Evolutionary conservation across 2,888 invertebrate species (phyloP), one percentile per base, ranked within the genome.

Genomic region (Hemistola chrysoprasaria): DNA sequence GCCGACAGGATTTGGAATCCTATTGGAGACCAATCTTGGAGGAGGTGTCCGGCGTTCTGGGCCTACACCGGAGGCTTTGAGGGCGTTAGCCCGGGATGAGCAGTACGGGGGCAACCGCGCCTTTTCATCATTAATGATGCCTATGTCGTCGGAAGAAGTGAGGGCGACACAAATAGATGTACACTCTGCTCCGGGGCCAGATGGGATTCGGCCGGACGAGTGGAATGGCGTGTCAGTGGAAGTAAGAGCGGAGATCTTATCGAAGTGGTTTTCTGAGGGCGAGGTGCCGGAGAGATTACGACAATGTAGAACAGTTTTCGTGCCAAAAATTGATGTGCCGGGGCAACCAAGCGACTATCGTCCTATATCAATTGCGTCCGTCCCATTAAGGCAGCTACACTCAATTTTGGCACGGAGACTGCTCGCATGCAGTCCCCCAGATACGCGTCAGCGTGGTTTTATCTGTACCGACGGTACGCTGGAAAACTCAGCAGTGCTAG

Each of bases 391-490:
- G n/a, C n/a, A n/a, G n/a, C n/a, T n/a, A n/a, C n/a, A n/a, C n/a
- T n/a, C n/a, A n/a, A n/a, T n/a, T n/a, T n/a, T n/a, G n/a, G n/a
- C n/a, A n/a, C n/a, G n/a, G n/a, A n/a, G n/a, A n/a, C n/a, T n/a
- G n/a, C n/a, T n/a, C n/a, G n/a, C n/a, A n/a, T n/a, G n/a, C n/a
- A n/a, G n/a, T n/a, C n/a, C n/a, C n/a, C n/a, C n/a, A n/a, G n/a
- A n/a, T n/a, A n/a, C n/a, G n/a, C n/a, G n/a, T n/a, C n/a, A n/a
- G n/a, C n/a, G n/a, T n/a, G n/a, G n/a, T n/a, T n/a, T n/a, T n/a
- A n/a, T n/a, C n/a, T n/a, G 60, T 27, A 56, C 59, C 1, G 78
- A 78, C 40, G 78, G 78, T 6, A 64, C 65, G 2, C 50, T 77
- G 6, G 66, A 71, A 4, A 79, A 78, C 33, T 46, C 62, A 11